A percentile compares a stretch with the other conserved stretches of the same genome.
Evolutionary conservation across 2,888 invertebrate genomes (phyloP).

Genomic region (Polydesmus complanatus): DNA sequence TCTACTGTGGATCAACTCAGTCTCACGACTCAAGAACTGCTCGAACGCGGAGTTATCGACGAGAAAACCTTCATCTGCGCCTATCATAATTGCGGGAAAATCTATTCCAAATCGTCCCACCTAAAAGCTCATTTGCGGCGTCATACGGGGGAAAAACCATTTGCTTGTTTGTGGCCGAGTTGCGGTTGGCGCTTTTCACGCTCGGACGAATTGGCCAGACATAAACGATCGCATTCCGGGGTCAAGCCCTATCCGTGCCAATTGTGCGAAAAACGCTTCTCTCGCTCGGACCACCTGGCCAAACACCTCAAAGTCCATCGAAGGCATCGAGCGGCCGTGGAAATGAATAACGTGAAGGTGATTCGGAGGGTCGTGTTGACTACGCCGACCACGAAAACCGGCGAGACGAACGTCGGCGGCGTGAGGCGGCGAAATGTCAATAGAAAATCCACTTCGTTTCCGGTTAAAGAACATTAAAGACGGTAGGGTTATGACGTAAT

Average conservation of each 20-base stretch:
- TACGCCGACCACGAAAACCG: no score
- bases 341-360: neutral
- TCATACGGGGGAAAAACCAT: constrained; percentile 55
- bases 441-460: no score
- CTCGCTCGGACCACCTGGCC: constrained; percentile 81
- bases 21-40: neutral
- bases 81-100: constrained; percentile 56
- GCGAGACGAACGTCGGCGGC: no score
- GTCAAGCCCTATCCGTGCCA: constrained; percentile 83
- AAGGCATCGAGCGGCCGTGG: neutral
- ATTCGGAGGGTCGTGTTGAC: neutral
- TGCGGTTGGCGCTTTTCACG: constrained; percentile 88
- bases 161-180: constrained; percentile 45
- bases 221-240: constrained; percentile 87
- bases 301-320: constrained; percentile 60
- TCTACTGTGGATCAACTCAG: neutral
- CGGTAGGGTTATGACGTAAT: no score
- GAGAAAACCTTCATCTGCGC: constrained; percentile 51
- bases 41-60: constrained; percentile 21
- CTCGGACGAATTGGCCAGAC: constrained; percentile 84
- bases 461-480: no score
- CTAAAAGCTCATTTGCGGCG: constrained; percentile 73
- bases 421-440: no score
- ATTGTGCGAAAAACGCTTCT: constrained; percentile 77
- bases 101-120: constrained; percentile 81